phyloP scores from a whole-genome alignment of 1,140 invertebrate species.

The Myzus persicae region DNA sequence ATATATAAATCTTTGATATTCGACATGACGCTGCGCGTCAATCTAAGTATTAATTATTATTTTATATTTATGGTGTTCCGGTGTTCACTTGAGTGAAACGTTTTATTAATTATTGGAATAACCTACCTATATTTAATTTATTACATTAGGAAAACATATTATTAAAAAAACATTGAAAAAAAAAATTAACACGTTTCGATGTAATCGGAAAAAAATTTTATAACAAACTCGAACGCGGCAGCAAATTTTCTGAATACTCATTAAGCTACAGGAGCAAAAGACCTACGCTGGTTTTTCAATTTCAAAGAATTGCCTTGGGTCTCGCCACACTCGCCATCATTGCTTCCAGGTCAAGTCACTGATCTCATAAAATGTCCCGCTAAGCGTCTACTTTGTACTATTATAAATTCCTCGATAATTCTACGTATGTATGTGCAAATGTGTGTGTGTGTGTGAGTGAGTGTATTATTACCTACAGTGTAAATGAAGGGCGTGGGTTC shows the following conservation, averaged over 20 bases:
- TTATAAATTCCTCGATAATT: neutral
- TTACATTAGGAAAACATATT: no score
- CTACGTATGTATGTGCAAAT: no score
- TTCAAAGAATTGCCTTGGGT: neutral
- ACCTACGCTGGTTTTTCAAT: neutral
- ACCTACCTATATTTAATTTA: no score
- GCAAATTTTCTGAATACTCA: neutral
- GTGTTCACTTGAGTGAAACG: neutral
- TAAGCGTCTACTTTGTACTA: neutral
- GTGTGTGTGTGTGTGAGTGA: neutral
- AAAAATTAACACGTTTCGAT: no score
- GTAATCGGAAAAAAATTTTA: neutral
- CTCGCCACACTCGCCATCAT: neutral
- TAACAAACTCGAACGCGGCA: neutral
- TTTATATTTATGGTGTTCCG: neutral
- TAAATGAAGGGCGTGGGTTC: neutral
- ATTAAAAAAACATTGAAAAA: no score
- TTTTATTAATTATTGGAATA: no score
- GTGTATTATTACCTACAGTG: neutral
- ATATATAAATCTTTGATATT: neutral
- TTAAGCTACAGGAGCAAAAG: neutral
- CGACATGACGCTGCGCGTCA: neutral
- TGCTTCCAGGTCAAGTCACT: constrained; percentile 33
- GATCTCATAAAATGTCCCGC: neutral
- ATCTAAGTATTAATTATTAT: neutral